These are phyloP conservation scores for Oreochromis mossambicus DNA, from an alignment of 2,797 vertebrate genomes.

Conservation along the genomic window DNA sequence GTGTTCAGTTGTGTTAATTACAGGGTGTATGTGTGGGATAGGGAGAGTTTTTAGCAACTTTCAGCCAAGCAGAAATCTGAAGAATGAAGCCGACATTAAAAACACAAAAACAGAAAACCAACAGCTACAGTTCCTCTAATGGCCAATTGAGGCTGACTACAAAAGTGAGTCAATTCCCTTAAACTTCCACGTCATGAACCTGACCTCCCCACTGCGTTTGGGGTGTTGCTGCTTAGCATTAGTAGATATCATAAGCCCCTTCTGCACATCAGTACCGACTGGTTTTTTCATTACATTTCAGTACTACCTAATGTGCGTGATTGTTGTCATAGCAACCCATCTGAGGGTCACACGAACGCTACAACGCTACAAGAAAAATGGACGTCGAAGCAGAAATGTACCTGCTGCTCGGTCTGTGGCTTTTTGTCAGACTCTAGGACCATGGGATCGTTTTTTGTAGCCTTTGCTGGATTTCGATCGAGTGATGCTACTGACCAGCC, in stretches of 20 bases:
- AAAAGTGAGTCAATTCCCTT: not conserved
- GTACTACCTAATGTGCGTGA: not conserved
- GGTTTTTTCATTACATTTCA: accelerated
- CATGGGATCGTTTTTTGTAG: not conserved
- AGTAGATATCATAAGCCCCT: not conserved
- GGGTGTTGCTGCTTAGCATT: not conserved
- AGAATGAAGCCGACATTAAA: not conserved
- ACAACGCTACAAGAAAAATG: not conserved
- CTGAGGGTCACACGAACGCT: not conserved
- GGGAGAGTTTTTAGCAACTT: not conserved
- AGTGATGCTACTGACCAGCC: not conserved
- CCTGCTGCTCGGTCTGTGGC: not conserved
- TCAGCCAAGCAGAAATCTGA: not conserved
- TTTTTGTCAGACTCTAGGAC: not conserved
- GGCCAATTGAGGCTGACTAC: not conserved
- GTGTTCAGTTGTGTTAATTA: not conserved
- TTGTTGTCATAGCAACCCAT: not conserved
- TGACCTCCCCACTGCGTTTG: not conserved
- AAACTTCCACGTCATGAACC: not conserved
- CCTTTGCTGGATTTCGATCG: not conserved
- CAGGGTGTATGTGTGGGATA: not conserved
- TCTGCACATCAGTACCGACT: not conserved
- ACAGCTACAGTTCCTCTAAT: not conserved
- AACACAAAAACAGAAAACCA: not conserved
- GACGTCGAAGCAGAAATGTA: not conserved